Evolutionary conservation across 2,113 vertebrate genomes (phyloP).

Genomic region (Corythornis cristatus): DNA sequence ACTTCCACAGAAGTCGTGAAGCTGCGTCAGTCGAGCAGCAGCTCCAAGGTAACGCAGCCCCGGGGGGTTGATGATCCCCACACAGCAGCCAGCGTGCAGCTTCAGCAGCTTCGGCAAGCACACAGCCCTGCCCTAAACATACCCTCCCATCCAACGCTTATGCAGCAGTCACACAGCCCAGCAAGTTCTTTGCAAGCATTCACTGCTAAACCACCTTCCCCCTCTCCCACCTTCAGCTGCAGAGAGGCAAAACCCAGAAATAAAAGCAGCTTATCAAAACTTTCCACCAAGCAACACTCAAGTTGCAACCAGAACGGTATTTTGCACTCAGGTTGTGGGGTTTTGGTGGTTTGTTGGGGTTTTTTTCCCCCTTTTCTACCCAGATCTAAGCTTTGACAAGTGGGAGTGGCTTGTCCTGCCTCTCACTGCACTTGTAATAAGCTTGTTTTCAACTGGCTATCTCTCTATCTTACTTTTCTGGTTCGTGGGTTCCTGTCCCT

Average conservation of each 20-base stretch:
- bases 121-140: background rate
- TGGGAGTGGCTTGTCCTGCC: background rate
- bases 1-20: background rate
- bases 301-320: background rate
- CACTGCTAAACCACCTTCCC: background rate
- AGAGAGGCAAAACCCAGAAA: background rate
- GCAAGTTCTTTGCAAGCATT: background rate
- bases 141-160: background rate
- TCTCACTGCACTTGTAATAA: background rate
- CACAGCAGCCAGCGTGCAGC: accelerated
- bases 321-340: background rate
- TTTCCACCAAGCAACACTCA: background rate
- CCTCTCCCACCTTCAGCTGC: background rate
- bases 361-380: background rate
- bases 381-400: background rate
- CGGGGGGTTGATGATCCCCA: accelerated
- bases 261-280: accelerated
- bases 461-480: background rate
- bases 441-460: background rate
- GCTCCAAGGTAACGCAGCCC: accelerated
- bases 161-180: background rate
- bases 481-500: background rate
- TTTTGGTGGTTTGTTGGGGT: no score
- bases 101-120: background rate
- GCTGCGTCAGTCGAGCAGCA: accelerated